Percentiles rank a stretch among this genome's conserved stretches.
These are phyloP conservation scores for Cyanoderma ruficeps DNA, from an alignment of 2,113 vertebrate species.

Conservation along the genomic window DNA sequence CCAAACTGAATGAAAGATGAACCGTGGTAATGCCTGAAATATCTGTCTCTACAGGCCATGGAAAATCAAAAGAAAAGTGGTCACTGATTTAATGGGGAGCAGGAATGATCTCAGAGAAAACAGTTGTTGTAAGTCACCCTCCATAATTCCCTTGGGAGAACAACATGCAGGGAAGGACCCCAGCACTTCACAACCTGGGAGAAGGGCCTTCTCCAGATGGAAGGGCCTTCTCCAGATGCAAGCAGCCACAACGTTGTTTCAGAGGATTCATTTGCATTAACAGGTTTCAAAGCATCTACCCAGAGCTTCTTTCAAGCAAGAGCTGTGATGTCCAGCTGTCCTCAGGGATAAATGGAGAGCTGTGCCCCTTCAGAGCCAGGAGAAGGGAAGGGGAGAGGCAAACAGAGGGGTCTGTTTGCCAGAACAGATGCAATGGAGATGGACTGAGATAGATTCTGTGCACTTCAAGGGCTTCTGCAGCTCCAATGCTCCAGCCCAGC, in stretches of 20 bases:
- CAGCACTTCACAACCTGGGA: neutral
- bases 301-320: neutral
- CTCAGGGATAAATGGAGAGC: neutral
- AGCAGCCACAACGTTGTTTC: neutral
- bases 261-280: neutral
- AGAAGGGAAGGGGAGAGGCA: neutral
- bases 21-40: neutral
- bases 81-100: neutral
- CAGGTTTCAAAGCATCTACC: neutral
- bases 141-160: neutral
- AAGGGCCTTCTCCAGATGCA: neutral
- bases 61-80: neutral
- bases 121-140: neutral
- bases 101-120: neutral
- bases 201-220: neutral
- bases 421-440: neutral
- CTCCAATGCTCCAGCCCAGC: neutral
- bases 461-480: neutral
- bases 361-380: neutral
- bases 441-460: neutral
- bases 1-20: neutral
- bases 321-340: fast-evolving
- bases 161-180: neutral
- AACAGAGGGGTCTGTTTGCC: neutral
- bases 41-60: neutral